phyloP scores from a whole-genome alignment of 2,797 vertebrate genomes.

The Apogon talboti region DNA sequence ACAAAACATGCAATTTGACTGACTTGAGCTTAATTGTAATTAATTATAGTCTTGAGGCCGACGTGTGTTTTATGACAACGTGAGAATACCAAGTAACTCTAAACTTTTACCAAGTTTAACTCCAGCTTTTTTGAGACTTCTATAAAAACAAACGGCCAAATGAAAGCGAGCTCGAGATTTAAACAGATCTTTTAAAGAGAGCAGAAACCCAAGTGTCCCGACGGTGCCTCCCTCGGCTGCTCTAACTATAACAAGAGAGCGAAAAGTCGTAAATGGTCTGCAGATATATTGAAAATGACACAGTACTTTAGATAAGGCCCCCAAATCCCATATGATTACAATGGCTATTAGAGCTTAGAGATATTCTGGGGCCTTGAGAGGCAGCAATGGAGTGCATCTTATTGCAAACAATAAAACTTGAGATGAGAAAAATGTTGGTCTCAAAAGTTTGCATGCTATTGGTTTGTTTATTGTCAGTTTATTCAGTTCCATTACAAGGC shows the following conservation, averaged over 20 bases:
- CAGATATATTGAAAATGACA: conserved; percentile 68
- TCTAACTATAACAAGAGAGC: conserved; percentile 45
- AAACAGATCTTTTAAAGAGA: conserved; percentile 50
- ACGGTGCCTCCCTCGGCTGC: conserved; percentile 42
- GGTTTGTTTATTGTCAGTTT: conserved; percentile 20
- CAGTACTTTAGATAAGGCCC: conserved; percentile 59
- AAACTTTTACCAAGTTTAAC: conserved; percentile 1
- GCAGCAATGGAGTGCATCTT: conserved; percentile 22
- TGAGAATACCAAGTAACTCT: background rate
- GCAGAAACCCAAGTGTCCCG: conserved; percentile 40
- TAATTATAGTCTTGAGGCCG: background rate
- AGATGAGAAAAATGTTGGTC: conserved; percentile 20
- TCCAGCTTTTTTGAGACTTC: background rate
- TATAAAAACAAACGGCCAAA: conserved; percentile 25
- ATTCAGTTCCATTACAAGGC: background rate
- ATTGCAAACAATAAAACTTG: conserved; percentile 31
- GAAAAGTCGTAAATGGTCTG: conserved; percentile 50
- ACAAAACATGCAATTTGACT: background rate
- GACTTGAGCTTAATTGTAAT: background rate
- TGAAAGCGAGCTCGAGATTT: conserved; percentile 45
- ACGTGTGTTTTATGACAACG: background rate
- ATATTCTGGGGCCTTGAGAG: conserved; percentile 41
- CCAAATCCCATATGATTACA: conserved; percentile 54
- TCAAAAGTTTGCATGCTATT: conserved; percentile 1
- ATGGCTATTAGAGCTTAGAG: conserved; percentile 33